These are phyloP conservation scores for Platichthys flesus DNA, from an alignment of 2,113 vertebrate genomes.

Conservation along the genomic window DNA sequence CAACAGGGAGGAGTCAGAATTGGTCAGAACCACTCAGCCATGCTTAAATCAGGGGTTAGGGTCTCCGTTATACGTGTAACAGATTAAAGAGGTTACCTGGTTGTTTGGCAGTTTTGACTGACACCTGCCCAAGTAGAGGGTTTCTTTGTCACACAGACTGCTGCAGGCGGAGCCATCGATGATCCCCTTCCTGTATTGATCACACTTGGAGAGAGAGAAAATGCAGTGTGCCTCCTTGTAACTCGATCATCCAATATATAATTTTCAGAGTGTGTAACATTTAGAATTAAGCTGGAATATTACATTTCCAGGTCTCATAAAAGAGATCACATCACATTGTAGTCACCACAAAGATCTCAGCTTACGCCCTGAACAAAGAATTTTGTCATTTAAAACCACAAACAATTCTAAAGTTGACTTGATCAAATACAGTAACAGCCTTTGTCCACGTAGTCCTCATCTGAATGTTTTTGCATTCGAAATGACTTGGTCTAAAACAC, in stretches of 20 bases:
- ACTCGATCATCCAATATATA: neutral
- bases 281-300: no score
- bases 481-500: neutral
- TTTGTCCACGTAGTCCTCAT: no score
- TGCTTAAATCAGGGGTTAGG: no score
- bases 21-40: neutral
- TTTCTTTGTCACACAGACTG: conserved; percentile 94
- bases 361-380: neutral
- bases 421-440: neutral
- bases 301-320: no score
- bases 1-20: neutral
- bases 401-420: no score
- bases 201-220: conserved; percentile 85
- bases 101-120: conserved; percentile 92
- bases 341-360: neutral
- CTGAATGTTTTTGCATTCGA: neutral
- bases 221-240: neutral
- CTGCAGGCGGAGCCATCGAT: conserved; percentile 97
- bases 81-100: conserved; percentile 84
- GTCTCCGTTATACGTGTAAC: neutral
- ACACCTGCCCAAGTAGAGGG: conserved; percentile 94
- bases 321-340: neutral
- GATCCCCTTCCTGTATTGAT: conserved; percentile 95
- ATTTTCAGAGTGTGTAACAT: neutral
- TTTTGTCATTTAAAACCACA: no score